These are phyloP conservation scores for Neoniphon sammara DNA, from an alignment of 2,797 vertebrate species.

Conservation along the genomic window DNA sequence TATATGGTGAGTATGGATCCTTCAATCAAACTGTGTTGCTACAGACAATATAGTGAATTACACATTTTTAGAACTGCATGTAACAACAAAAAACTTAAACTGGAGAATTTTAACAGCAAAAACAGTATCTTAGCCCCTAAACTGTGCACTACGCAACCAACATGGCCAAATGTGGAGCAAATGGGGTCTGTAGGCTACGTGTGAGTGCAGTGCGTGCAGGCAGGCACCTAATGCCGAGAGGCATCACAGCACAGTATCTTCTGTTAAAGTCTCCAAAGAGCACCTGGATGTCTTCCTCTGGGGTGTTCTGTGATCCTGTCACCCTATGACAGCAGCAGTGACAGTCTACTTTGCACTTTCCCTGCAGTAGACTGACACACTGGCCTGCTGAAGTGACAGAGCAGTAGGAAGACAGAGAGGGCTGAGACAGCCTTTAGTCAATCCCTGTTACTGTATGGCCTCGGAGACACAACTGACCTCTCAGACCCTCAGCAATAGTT, in stretches of 20 bases:
- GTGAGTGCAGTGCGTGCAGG: neutral
- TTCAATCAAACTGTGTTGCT: neutral
- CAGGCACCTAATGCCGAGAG: conserved; percentile 2
- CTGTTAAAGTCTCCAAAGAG: conserved; percentile 22
- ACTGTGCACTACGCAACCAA: neutral
- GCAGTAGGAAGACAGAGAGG: conserved; percentile 51
- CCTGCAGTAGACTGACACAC: conserved; percentile 67
- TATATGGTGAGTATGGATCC: neutral
- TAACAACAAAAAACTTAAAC: neutral
- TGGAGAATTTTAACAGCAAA: too few species aligned
- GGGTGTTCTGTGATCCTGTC: conserved; percentile 45
- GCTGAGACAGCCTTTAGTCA: conserved; percentile 78
- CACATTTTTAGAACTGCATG: neutral
- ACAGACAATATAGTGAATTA: neutral
- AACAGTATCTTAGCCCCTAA: neutral
- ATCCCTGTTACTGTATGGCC: conserved; percentile 67
- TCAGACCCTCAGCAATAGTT: conserved; percentile 35
- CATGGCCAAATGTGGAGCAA: neutral
- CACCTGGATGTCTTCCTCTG: conserved; percentile 44
- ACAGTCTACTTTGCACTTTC: conserved; percentile 65
- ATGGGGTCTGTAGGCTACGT: neutral
- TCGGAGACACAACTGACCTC: conserved; percentile 62
- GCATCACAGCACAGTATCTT: conserved; percentile 14
- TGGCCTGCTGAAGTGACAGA: conserved; percentile 65
- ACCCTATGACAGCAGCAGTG: conserved; percentile 51